These are phyloP conservation scores for Sorex fumeus DNA, from an alignment of 2,113 vertebrate species.

Conservation along the genomic window DNA sequence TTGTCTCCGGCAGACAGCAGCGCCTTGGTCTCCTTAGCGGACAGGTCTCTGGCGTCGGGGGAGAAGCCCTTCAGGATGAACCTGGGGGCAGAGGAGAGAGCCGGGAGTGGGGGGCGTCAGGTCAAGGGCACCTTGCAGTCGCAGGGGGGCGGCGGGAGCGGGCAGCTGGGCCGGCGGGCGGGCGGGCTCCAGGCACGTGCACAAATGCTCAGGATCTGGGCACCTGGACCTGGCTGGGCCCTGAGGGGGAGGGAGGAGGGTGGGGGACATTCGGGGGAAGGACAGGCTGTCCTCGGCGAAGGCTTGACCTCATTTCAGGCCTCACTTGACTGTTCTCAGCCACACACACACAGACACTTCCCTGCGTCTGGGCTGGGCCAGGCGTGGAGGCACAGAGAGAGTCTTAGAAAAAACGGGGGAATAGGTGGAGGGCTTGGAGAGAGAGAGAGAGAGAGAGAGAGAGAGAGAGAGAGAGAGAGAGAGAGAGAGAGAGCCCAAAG, in stretches of 20 bases:
- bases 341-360: background rate
- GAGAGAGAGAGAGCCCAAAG: no score
- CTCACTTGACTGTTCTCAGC: background rate
- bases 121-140: background rate
- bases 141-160: background rate
- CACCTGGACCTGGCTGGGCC: background rate
- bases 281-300: background rate
- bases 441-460: no score
- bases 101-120: background rate
- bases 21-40: constrained; percentile 94
- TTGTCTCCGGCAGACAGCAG: constrained; percentile 96
- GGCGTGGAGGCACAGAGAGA: background rate
- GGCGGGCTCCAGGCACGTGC: rapidly evolving
- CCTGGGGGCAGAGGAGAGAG: constrained; percentile 83
- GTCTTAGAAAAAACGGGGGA: background rate
- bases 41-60: constrained; percentile 93
- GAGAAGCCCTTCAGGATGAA: constrained; percentile 94
- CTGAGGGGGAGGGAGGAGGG: rapidly evolving
- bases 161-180: rapidly evolving
- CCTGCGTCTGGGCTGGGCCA: background rate
- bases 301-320: no score
- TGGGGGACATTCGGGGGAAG: background rate
- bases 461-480: background rate
- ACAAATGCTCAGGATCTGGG: background rate
- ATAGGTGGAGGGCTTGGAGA: background rate